These are phyloP conservation scores for Epizoanthus stellaris DNA, from an alignment of 92 coral and sea anemone genomes.

Conservation along the genomic window DNA sequence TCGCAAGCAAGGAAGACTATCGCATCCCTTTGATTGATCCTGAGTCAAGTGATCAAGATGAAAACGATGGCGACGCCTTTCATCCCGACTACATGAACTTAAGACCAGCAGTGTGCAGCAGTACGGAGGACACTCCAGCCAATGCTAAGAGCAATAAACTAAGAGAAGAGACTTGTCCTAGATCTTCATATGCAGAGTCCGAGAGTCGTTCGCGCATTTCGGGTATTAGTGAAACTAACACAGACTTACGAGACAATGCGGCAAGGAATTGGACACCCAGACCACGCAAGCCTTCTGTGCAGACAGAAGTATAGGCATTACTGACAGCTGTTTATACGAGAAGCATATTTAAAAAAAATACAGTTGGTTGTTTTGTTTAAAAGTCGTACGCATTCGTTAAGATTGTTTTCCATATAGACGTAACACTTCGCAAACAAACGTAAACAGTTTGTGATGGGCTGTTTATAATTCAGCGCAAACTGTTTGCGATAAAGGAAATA, in stretches of 20 bases:
- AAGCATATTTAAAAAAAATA: too few relatives aligned
- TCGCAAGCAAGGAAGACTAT: neutral
- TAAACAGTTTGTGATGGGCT: too few relatives aligned
- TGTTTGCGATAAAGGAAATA: too few relatives aligned
- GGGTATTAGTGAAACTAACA: neutral
- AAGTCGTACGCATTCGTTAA: too few relatives aligned
- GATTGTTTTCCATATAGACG: too few relatives aligned
- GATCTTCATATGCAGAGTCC: neutral
- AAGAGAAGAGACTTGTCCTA: neutral
- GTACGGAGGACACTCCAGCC: constrained; percentile 2
- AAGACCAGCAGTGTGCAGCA: neutral
- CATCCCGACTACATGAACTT: constrained; percentile 21
- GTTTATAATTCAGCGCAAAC: too few relatives aligned
- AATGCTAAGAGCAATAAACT: neutral
- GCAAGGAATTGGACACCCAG: neutral
- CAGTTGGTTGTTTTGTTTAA: too few relatives aligned
- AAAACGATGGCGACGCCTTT: constrained; percentile 3
- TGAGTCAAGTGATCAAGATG: constrained; percentile 14
- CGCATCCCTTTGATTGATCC: constrained; percentile 26
- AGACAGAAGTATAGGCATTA: constrained; percentile 9
- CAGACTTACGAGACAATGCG: neutral
- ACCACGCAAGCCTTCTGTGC: constrained; percentile 2
- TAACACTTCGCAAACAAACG: too few relatives aligned
- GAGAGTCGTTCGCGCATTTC: neutral
- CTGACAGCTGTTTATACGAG: too few relatives aligned